Conservation (phyloP, 2,113 vertebrate genomes). For the Paradoxurus hermaphroditus region DNA sequence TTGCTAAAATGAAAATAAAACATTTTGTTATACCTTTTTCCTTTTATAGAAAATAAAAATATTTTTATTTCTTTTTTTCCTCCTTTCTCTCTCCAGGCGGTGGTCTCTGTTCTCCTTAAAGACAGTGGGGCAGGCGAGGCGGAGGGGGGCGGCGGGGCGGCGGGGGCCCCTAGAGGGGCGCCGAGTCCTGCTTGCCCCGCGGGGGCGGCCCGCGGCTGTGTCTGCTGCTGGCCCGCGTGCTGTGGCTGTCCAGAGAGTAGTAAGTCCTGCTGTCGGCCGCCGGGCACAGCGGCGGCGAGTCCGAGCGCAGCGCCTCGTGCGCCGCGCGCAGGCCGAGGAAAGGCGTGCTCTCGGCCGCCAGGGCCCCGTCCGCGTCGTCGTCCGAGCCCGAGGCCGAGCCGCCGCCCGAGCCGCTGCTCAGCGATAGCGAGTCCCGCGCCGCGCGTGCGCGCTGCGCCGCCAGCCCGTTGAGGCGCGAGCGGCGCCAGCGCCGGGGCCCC, state of each 20-base stretch:
- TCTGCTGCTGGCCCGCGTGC: constrained; percentile 83
- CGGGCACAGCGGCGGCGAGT: constrained; percentile 91
- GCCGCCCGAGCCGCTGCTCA: constrained; percentile 95
- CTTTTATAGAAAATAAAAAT: constrained; percentile 99
- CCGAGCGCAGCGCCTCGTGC: constrained; percentile 83
- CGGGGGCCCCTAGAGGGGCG: constrained; percentile 87
- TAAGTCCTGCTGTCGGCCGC: constrained; percentile 95
- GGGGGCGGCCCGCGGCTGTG: constrained; percentile 89
- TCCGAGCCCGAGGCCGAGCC: constrained; percentile 84
- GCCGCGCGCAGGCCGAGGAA: constrained; percentile 96
- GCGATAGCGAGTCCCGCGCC: constrained; percentile 92
- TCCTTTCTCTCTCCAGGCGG: constrained; percentile 59
- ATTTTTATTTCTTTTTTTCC: constrained; percentile 78
- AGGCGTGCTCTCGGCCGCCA: constrained; percentile 95
- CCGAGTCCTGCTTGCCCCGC: constrained; percentile 90
- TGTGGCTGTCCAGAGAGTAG: constrained; percentile 90
- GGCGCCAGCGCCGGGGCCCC: constrained; percentile 91
- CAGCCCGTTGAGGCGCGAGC: constrained; percentile 95
- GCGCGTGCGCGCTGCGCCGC: constrained; percentile 91
- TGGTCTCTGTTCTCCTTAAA: constrained; percentile 63
- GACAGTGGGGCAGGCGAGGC: constrained; percentile 37
- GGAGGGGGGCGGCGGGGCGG: background rate
- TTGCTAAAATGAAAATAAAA: constrained; percentile 99
- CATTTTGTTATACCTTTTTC: constrained; percentile 99
- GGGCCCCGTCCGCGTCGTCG: constrained; percentile 87